A percentile compares a stretch with the other conserved stretches of the same genome.
These are phyloP conservation scores for Pseudachorutes palmiensis DNA, from an alignment of 1,140 invertebrate genomes.

Conservation along the genomic window DNA sequence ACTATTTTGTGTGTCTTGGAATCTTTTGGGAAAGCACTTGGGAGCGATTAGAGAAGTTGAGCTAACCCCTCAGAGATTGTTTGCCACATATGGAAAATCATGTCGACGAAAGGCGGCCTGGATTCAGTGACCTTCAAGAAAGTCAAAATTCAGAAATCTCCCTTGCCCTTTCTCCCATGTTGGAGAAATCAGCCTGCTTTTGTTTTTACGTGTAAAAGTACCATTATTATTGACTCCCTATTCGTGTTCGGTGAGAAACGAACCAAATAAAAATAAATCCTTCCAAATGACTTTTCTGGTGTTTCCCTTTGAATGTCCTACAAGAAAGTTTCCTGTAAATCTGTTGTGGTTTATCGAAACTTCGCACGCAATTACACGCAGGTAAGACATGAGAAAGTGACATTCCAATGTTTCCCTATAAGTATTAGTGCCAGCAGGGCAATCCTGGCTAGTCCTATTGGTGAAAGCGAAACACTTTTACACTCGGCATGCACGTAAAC, in stretches of 20 bases:
- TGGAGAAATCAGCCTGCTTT: background rate
- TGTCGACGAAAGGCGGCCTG: background rate
- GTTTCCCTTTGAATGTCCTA: background rate
- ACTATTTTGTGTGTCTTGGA: too few species aligned
- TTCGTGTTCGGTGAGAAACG: background rate
- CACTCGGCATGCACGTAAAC: background rate
- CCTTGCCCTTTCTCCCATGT: background rate
- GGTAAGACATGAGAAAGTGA: constrained; percentile 1
- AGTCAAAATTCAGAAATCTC: background rate
- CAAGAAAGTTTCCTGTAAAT: constrained; percentile 6
- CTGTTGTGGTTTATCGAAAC: constrained; percentile 11
- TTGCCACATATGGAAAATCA: background rate
- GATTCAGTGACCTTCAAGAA: background rate
- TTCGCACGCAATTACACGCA: background rate
- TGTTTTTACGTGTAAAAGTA: background rate
- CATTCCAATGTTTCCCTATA: background rate
- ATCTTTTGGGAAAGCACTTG: background rate
- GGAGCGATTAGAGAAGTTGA: too few species aligned
- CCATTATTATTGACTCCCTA: background rate
- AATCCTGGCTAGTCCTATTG: background rate
- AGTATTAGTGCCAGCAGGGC: background rate
- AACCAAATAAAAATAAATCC: background rate
- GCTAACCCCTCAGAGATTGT: too few species aligned
- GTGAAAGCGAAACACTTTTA: background rate
- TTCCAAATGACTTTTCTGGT: background rate